A percentile compares a stretch with the other conserved stretches of the same genome.
These are phyloP conservation scores for Rotaria magnacalcarata DNA, from an alignment of 2,888 invertebrate genomes.

Conservation along the genomic window DNA sequence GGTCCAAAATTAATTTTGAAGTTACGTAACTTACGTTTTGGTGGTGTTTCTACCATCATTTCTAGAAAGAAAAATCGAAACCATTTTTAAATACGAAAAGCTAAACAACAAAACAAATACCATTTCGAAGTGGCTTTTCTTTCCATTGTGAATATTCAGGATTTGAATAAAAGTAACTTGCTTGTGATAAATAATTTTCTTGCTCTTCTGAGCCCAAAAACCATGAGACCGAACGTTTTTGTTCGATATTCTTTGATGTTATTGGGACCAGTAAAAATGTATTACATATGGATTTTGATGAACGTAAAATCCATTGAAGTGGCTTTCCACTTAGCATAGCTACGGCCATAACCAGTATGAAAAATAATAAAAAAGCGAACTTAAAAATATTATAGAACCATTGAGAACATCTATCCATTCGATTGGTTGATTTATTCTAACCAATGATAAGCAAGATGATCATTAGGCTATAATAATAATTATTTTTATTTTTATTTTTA, in stretches of 20 bases:
- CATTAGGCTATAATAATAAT: not conserved
- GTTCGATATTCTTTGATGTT: not conserved
- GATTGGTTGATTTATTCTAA: not conserved
- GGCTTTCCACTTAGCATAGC: not conserved
- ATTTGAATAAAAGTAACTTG: slow-evolving; percentile 26
- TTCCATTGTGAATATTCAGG: slow-evolving; percentile 34
- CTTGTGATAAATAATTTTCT: not conserved
- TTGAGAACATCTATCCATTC: not conserved
- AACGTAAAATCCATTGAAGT: slow-evolving; percentile 27
- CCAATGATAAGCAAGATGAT: not conserved
- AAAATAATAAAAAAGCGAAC: not conserved
- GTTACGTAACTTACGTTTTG: slow-evolving; percentile 32
- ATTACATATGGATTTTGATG: slow-evolving; percentile 1
- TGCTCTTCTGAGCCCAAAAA: slow-evolving; percentile 3
- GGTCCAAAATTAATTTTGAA: slow-evolving; percentile 76
- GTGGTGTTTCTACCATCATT: slow-evolving; percentile 10
- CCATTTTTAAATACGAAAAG: no score
- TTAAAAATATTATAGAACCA: not conserved
- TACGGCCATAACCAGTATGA: not conserved
- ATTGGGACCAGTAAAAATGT: not conserved
- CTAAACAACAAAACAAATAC: not conserved
- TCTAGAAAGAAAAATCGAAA: not conserved
- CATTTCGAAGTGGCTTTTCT: not conserved
- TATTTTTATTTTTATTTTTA: not conserved
- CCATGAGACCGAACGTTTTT: slow-evolving; percentile 6